A percentile compares a stretch with the other conserved stretches of the same genome.
Conservation (phyloP, 2,113 vertebrate genomes). For the Dipodomys merriami region DNA sequence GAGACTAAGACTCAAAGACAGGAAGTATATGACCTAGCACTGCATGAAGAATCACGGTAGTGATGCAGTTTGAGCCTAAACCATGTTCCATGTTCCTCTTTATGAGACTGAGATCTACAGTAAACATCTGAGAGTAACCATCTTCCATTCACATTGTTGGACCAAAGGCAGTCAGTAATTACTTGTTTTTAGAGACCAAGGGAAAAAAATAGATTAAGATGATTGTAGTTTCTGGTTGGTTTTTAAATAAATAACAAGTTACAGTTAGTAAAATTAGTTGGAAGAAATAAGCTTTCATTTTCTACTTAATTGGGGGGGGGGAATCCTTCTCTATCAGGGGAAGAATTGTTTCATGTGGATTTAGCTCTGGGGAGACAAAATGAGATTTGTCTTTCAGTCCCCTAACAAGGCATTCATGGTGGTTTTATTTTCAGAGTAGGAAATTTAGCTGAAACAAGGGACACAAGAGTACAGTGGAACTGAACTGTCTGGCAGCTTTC, state of each 20-base stretch:
- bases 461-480: neutral
- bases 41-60: neutral
- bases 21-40: neutral
- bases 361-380: neutral
- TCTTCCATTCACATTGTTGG: neutral
- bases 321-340: neutral
- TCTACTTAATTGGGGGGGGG: constrained; percentile 37
- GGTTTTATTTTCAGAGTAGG: constrained; percentile 47
- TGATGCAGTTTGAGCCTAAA: neutral
- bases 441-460: neutral
- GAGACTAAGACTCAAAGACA: neutral
- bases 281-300: constrained; percentile 44
- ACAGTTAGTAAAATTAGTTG: constrained; percentile 48
- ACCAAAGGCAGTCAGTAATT: neutral
- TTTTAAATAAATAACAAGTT: constrained; percentile 33
- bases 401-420: neutral
- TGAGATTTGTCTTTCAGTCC: constrained; percentile 1
- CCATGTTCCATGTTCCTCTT: neutral
- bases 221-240: constrained; percentile 5
- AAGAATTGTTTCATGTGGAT: constrained; percentile 26
- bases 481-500: constrained; percentile 1
- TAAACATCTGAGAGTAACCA: neutral
- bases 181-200: constrained; percentile 25
- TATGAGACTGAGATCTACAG: neutral
- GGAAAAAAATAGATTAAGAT: neutral